Base-by-base conservation (phyloP, 2,113 vertebrate genomes). In the Channa maculata region DNA sequence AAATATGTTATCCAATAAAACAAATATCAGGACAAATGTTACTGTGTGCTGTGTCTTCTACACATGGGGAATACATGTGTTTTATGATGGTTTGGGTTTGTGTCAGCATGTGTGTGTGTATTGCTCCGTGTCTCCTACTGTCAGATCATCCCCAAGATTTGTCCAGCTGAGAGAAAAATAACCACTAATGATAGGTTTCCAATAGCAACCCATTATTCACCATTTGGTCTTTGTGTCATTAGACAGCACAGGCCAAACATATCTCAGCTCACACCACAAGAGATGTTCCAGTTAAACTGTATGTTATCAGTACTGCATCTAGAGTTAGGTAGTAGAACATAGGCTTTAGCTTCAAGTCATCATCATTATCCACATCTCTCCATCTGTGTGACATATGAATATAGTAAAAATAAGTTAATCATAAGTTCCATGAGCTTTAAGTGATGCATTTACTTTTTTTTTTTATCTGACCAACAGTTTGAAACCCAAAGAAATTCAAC, bases 131-230 rank as follows among this genome's bases (percentile, higher is more conserved):
- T 72, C 63, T 78, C 24, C 6, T 37, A 37, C 54, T 83, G 67
- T 78, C 58, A 44, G 37, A 60, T 7, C 3, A 39, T 49, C 66
- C 48, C 67, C 14, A 24, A 62, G 75, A 75, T 66, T 43, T 39
- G 48, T 83, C 59, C 2, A 37, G 55, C 49, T 60, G 72, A 63
- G 48, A 63, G 79, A 70, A 80, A 78, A 89, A 82, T 75, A 88
- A 45, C 61, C 59, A 2, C 75, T 88, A 92, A 91, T 91, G 83
- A 88, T 62, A 11, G 87, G 89, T 86, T 83, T 80, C 69, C 75
- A 68, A 60, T 77, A 80, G 83, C 86, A 83, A 79, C 75, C 65
- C 39, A 73, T 89, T 83, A 82, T 71, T 83, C 77, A 87, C 71
- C 55, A 71, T 82, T 83, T 9, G 5, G 38, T 5, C 71, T 53